Percentiles rank a stretch among this genome's conserved stretches.
Evolutionary conservation across 2,888 invertebrate species (phyloP).

Genomic region (Cistogaster globosa): DNA sequence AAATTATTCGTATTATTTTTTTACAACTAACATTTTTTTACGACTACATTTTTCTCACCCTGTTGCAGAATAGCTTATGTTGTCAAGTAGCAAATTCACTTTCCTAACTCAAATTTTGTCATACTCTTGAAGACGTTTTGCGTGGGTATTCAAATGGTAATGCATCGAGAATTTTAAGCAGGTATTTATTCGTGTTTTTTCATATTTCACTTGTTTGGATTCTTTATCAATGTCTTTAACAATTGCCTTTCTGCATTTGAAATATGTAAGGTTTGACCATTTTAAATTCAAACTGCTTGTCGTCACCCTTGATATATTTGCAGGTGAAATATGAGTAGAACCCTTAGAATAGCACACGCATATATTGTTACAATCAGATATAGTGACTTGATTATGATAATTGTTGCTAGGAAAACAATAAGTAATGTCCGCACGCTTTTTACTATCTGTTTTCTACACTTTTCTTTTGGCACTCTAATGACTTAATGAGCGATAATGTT

Average conservation of each 20-base stretch:
- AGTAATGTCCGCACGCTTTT: slow-evolving; percentile 11
- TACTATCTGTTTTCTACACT: neutral
- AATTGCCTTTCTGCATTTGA: neutral
- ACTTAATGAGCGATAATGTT: slow-evolving; percentile 36
- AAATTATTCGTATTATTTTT: no score
- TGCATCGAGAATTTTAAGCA: slow-evolving; percentile 5
- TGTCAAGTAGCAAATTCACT: neutral
- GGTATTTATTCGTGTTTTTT: slow-evolving; percentile 33
- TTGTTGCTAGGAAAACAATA: slow-evolving; percentile 36
- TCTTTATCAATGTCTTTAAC: neutral
- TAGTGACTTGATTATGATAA: slow-evolving; percentile 14
- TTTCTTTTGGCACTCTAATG: slow-evolving; percentile 16
- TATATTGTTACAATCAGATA: slow-evolving; percentile 6
- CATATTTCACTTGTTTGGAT: slow-evolving; percentile 11
- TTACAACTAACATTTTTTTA: no score
- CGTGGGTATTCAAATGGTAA: neutral
- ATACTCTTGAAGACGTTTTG: neutral
- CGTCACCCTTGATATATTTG: neutral
- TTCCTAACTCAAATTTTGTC: neutral
- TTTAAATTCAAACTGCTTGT: neutral
- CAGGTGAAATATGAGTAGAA: slow-evolving; percentile 41
- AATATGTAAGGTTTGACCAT: neutral
- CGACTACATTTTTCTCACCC: no score
- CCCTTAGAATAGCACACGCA: neutral
- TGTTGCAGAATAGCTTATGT: no score